Base-by-base conservation (phyloP, 2,797 vertebrate species). In the Scyliorhinus canicula region DNA sequence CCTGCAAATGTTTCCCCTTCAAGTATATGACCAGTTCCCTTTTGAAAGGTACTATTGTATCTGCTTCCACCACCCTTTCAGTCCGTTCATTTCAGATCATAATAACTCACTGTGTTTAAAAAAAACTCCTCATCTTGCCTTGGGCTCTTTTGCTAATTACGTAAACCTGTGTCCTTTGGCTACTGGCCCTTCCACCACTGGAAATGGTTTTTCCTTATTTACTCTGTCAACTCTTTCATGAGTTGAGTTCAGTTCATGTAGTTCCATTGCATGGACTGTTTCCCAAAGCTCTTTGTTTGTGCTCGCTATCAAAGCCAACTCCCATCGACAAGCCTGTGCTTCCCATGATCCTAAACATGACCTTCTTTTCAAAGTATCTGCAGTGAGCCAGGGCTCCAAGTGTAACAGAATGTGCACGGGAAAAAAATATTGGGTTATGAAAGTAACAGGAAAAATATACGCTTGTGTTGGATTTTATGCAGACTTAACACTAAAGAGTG, bases 261-360 rank as follows among this genome's bases (percentile, higher is more conserved):
- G 88, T 40, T 91, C 88, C n/a, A 40, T 63, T 90, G 86, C 52
- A 90, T 60, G 31, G 57, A 35, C 88, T 44, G 2, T 65, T 91
- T 91, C 57, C 40, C 57, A 91, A 91, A 91, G 88, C 40, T 91
- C n/a, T 60, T 63, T 65, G 65, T 63, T 21, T 63, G 88, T 91
- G 57, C n/a, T 65, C 3, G 24, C n/a, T 40, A 5, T 63, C n/a
- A 44, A 91, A 63, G 57, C n/a, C 57, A 63, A 24, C 57, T 63
- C 57, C 85, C 88, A 63, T 8, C 9, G 35, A 16, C 88, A 91
- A n/a, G 55, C 16, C 55, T 57, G 16, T 90, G 14, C 52, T 90
- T 60, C 86, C 86, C 86, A 90, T n/a, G 86, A 90, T 90, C 86
- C 86, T 28, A 91, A 91, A 63, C 88, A 63, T 91, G 88, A 91